phyloP scores from a whole-genome alignment of 1,140 invertebrate genomes.

The Drosophila malerkotliana region DNA sequence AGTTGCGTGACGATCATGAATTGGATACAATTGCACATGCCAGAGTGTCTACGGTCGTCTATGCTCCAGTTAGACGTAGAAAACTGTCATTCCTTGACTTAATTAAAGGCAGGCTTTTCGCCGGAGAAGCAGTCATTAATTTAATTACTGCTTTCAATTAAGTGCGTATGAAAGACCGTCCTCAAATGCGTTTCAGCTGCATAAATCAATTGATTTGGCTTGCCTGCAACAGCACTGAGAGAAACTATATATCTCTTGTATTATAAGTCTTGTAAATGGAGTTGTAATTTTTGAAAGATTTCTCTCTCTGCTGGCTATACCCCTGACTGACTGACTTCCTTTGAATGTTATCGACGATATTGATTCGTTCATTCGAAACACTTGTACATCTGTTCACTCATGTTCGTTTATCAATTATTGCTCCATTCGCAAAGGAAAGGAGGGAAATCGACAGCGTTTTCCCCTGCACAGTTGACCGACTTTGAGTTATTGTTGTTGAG shows the following conservation, averaged over 20 bases:
- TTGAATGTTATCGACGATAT: conserved; percentile 40
- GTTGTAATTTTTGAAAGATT: not conserved
- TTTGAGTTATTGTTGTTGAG: conserved; percentile 67
- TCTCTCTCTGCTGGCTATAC: not conserved
- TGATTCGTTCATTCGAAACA: conserved; percentile 68
- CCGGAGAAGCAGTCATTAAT: conserved; percentile 51
- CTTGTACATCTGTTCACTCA: conserved; percentile 78
- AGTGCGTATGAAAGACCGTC: conserved; percentile 27
- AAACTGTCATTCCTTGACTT: conserved; percentile 55
- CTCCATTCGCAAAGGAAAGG: conserved; percentile 30
- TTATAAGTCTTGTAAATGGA: not conserved
- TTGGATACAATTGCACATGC: conserved; percentile 41
- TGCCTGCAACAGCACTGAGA: conserved; percentile 15
- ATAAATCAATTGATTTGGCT: conserved; percentile 81
- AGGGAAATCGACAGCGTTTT: conserved; percentile 50
- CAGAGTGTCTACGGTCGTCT: conserved; percentile 45
- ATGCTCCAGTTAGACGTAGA: conserved; percentile 27
- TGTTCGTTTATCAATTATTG: conserved; percentile 82
- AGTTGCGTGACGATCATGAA: conserved; percentile 61
- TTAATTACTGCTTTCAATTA: conserved; percentile 76
- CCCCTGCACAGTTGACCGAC: conserved; percentile 75
- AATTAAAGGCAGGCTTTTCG: conserved; percentile 56
- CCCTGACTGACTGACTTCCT: conserved; percentile 3
- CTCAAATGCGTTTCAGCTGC: conserved; percentile 49
- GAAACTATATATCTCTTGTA: not conserved